A percentile compares a stretch with the other conserved stretches of the same genome.
Evolutionary conservation across 2,113 vertebrate species (phyloP).

Genomic region (Asarcornis scutulata): DNA sequence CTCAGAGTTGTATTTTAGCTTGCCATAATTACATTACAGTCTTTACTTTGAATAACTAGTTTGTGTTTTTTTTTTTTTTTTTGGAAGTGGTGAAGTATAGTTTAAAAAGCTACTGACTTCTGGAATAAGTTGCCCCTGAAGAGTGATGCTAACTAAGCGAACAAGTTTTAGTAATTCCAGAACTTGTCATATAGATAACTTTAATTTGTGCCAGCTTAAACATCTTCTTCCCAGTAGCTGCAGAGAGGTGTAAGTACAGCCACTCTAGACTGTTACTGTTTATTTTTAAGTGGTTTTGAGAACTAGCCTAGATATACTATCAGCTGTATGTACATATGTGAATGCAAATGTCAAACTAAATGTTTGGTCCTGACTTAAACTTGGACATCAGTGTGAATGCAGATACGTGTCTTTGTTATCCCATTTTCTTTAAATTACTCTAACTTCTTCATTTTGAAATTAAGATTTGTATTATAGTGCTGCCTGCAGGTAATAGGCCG

Average conservation of each 20-base stretch:
- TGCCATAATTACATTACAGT: neutral
- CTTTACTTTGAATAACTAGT: neutral
- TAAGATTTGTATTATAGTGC: neutral
- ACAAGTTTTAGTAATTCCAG: neutral
- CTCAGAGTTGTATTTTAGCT: neutral
- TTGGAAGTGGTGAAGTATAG: neutral
- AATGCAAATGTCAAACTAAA: neutral
- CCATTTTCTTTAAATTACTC: neutral
- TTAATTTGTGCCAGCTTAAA: neutral
- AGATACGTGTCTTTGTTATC: neutral
- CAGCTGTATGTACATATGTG: neutral
- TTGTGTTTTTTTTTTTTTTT: neutral
- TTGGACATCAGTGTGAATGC: neutral
- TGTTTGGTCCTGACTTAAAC: neutral
- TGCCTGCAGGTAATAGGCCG: neutral
- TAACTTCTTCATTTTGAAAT: neutral
- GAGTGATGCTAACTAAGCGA: neutral
- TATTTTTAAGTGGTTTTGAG: neutral
- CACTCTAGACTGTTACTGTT: neutral
- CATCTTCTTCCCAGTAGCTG: neutral
- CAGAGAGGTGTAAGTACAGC: neutral
- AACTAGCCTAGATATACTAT: neutral
- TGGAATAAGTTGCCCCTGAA: neutral
- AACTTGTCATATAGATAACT: neutral
- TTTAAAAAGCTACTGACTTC: neutral